Evolutionary conservation across 2,888 invertebrate species (phyloP).

Genomic region (Bombylius discolor): DNA sequence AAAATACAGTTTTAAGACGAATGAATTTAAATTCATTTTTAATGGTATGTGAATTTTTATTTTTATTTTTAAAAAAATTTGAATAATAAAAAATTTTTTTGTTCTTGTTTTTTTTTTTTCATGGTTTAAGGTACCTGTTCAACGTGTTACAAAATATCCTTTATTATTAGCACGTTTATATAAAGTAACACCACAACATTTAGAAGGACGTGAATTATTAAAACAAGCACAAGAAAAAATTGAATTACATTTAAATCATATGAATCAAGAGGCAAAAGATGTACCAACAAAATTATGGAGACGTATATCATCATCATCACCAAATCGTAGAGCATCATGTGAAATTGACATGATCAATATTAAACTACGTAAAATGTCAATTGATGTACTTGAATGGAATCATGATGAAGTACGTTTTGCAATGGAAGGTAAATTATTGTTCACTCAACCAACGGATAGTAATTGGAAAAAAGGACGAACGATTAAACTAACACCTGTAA

Average conservation of each 20-base stretch:
- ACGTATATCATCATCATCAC: constrained; percentile 61
- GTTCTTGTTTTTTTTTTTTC: neutral
- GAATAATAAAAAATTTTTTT: neutral
- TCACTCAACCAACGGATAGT: constrained; percentile 81
- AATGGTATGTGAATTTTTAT: constrained; percentile 50
- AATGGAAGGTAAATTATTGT: constrained; percentile 76
- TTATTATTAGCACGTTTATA: constrained; percentile 76
- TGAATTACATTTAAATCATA: constrained; percentile 83
- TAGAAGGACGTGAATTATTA: constrained; percentile 70
- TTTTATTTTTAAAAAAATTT: too few relatives aligned
- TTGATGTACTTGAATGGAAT: constrained; percentile 88
- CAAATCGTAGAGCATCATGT: constrained; percentile 57
- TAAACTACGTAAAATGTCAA: constrained; percentile 81
- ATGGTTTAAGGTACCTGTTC: constrained; percentile 66
- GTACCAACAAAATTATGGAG: constrained; percentile 85
- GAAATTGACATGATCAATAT: constrained; percentile 84
- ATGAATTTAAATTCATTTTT: constrained; percentile 97
- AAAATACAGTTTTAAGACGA: constrained; percentile 78
- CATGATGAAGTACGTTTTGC: constrained; percentile 85
- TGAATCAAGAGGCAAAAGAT: constrained; percentile 86
- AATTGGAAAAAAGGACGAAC: constrained; percentile 83
- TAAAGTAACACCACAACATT: constrained; percentile 77
- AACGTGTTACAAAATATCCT: constrained; percentile 94
- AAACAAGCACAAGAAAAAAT: constrained; percentile 84
- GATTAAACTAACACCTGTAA: constrained; percentile 75